Base-by-base conservation (phyloP, 1,140 invertebrate species). In the Zophobas atratus region DNA sequence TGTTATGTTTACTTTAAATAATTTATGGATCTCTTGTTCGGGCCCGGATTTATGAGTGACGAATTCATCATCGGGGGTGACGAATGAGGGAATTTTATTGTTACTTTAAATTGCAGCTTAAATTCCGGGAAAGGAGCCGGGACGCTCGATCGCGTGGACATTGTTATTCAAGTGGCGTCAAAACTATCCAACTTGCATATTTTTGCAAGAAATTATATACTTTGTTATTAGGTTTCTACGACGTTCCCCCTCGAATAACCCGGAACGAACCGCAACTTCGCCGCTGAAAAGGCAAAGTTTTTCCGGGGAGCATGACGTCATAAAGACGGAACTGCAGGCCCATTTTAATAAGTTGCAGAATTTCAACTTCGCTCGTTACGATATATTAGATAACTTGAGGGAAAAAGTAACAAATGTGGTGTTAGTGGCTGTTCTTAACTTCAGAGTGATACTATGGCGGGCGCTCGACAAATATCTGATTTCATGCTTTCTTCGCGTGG, bases 111-210 rank as follows among this genome's bases (percentile, higher is more conserved):
- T 46, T 51, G 20, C 49, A 2, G 49, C 20, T 4, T 6, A 51
- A 51, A 51, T 2, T 4, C n/a, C n/a, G 49, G 49, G 49, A 20
- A 51, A 51, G 4, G n/a, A 51, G n/a, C 49, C 20, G 3, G 6
- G 20, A 20, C n/a, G 49, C 2, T 51, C 49, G 49, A 6, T 51
- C 4, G n/a, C n/a, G n/a, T 2, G n/a, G 3, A 51, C 49, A 51
- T 51, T 51, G 49, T 51, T 57, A 57, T 35, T 57, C 33, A 57
- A 57, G 55, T 34, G 34, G 8, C 55, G 32, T 57, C 55, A 57
- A 57, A 57, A 57, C 55, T 57, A 57, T 57, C 33, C 55, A 57
- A 57, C 55, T 57, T 57, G 55, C 55, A 57, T 57, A 57, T 57
- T 57, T 57, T 57, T 57, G 55, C 55, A 57, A 33, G 55, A 35